Conservation (phyloP, 1,140 invertebrate species). For the Temnothorax nylanderi region DNA sequence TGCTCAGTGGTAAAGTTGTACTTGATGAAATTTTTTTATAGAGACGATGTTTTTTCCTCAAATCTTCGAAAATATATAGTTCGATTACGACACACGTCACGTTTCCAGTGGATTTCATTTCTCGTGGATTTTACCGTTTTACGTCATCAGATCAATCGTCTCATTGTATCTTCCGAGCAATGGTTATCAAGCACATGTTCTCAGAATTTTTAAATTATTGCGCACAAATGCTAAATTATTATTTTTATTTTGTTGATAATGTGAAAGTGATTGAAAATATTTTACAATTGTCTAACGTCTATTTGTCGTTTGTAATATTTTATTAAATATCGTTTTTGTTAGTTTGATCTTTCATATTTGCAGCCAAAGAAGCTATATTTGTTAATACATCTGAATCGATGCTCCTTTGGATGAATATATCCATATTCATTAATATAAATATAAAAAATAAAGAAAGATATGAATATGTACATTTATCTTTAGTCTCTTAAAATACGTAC, state of each 20-base stretch:
- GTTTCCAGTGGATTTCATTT: background rate
- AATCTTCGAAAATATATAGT: background rate
- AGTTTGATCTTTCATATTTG: background rate
- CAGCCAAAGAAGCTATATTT: background rate
- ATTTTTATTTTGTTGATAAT: background rate
- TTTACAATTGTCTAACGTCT: background rate
- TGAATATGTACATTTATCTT: background rate
- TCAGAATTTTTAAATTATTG: background rate
- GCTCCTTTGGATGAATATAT: background rate
- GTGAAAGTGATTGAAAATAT: background rate
- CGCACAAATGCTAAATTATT: background rate
- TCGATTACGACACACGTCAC: background rate
- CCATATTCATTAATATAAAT: background rate
- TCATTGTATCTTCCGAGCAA: background rate
- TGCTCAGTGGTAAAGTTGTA: conserved; percentile 81
- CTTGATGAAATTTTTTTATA: background rate
- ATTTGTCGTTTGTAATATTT: background rate
- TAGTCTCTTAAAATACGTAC: background rate
- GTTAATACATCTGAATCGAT: background rate
- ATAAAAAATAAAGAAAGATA: background rate
- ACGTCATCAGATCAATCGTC: background rate
- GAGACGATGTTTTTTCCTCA: background rate
- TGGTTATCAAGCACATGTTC: background rate
- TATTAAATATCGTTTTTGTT: conserved; percentile 10
- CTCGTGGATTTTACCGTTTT: background rate